These are phyloP conservation scores for Philaenus spumarius DNA, from an alignment of 1,140 invertebrate species.

Conservation along the genomic window DNA sequence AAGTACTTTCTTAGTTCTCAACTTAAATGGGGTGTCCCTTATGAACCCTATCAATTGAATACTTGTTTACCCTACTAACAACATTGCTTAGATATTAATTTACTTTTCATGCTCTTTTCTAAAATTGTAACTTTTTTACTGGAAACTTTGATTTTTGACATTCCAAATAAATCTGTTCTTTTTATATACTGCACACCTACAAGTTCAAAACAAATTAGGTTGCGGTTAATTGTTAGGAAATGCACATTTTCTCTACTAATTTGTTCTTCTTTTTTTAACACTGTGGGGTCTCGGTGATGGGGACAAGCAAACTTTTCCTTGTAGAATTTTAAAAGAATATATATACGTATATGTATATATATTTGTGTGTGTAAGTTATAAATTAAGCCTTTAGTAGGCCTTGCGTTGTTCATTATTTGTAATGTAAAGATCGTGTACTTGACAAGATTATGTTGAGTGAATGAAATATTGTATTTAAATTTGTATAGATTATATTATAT, in stretches of 20 bases:
- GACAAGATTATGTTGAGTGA: constrained; percentile 12
- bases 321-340: constrained; percentile 14
- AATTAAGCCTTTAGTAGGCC: background rate
- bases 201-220: constrained; percentile 13
- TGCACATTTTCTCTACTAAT: constrained; percentile 18
- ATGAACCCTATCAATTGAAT: background rate
- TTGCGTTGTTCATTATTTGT: constrained; percentile 6
- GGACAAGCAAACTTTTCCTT: constrained; percentile 18
- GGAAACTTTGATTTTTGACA: background rate
- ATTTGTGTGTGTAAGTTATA: background rate
- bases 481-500: constrained; percentile 18
- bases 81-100: background rate
- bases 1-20: background rate
- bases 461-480: constrained; percentile 17
- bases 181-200: background rate
- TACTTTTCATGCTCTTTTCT: background rate
- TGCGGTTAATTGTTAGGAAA: constrained; percentile 12
- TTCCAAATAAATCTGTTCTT: constrained; percentile 1
- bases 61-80: constrained; percentile 6
- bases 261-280: constrained; percentile 17
- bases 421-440: constrained; percentile 19
- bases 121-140: background rate
- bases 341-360: background rate
- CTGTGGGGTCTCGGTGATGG: constrained; percentile 23
- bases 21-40: background rate